Conservation (phyloP, 2,113 vertebrate genomes). For the Tympanuchus pallidicinctus region DNA sequence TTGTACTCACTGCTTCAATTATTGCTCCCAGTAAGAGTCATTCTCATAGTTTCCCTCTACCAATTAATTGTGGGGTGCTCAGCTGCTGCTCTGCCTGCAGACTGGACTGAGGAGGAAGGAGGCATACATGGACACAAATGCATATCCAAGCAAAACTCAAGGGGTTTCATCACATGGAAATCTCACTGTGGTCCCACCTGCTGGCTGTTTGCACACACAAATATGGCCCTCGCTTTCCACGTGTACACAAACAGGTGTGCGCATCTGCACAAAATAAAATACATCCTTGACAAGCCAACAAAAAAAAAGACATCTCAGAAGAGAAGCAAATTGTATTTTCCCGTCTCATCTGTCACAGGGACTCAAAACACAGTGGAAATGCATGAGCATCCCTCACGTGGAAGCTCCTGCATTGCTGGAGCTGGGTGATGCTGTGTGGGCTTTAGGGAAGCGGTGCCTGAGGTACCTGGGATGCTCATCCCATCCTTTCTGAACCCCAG, state of each 20-base stretch:
- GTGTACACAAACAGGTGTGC: rapidly evolving
- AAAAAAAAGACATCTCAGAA: background rate
- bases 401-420: background rate
- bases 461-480: background rate
- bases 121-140: background rate
- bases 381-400: background rate
- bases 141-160: background rate
- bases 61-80: background rate
- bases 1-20: background rate
- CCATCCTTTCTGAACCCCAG: background rate
- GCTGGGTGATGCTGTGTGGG: background rate
- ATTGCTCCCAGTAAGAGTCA: background rate
- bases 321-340: background rate
- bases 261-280: background rate
- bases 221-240: rapidly evolving
- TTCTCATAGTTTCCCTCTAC: background rate
- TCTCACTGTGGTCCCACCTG: background rate
- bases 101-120: background rate
- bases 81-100: background rate
- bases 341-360: background rate
- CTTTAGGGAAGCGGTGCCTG: rapidly evolving
- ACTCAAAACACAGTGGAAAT: background rate
- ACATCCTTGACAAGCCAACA: background rate
- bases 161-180: background rate
- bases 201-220: background rate